Percentiles rank a stretch among this genome's conserved stretches.
phyloP scores from a whole-genome alignment of 2,888 invertebrate species.

The Mythimna pallens region DNA sequence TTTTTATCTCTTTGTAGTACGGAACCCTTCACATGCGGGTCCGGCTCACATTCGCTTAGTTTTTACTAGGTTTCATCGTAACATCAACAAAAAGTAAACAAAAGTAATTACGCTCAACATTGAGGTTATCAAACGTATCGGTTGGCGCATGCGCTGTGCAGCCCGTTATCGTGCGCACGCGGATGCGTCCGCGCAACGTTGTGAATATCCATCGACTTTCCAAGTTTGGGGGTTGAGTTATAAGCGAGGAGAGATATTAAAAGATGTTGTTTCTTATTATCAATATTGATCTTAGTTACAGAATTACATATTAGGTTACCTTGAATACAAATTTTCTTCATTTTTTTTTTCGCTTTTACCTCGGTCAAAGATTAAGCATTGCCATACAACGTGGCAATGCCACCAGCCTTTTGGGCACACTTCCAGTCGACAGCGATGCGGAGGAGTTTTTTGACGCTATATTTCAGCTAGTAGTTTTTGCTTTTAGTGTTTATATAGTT shows the following conservation, averaged over 20 bases:
- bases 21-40: background rate
- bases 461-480: no score
- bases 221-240: conserved; percentile 9
- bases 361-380: no score
- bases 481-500: no score
- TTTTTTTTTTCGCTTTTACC: no score
- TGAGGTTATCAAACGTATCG: conserved; percentile 52
- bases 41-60: background rate
- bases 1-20: background rate
- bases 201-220: conserved; percentile 57
- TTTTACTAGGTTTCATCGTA: conserved; percentile 18
- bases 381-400: no score
- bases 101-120: conserved; percentile 45
- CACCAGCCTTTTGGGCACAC: no score
- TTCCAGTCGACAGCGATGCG: no score
- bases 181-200: conserved; percentile 55
- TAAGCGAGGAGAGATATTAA: conserved; percentile 9
- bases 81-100: conserved; percentile 32
- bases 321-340: no score
- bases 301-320: no score
- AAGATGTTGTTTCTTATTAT: background rate
- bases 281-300: no score
- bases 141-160: conserved; percentile 35
- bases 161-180: conserved; percentile 51
- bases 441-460: no score